Percentiles rank a stretch among this genome's conserved stretches.
phyloP scores from a whole-genome alignment of 2,113 vertebrate genomes.

The Melanocharis versteri region DNA sequence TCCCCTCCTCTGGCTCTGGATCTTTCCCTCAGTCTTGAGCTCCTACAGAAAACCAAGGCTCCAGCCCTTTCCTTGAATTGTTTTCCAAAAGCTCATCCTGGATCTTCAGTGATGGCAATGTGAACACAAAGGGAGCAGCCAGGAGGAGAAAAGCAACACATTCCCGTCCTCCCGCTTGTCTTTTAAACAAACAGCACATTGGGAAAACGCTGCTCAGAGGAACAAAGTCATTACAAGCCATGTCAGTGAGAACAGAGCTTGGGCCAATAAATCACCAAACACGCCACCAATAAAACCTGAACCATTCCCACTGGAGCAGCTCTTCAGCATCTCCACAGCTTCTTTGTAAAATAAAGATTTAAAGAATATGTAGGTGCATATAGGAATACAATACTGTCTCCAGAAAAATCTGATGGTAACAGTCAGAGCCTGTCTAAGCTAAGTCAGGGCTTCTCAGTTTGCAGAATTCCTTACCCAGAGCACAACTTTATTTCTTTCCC shows the following conservation, averaged over 20 bases:
- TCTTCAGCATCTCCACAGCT: background rate
- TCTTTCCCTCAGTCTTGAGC: background rate
- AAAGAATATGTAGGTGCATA: background rate
- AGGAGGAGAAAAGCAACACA: constrained; percentile 4
- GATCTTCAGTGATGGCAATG: background rate
- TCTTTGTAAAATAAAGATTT: background rate
- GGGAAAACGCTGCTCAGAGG: background rate
- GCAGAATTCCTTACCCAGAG: background rate
- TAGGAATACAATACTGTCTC: background rate
- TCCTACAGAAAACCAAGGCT: background rate
- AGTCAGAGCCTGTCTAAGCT: background rate
- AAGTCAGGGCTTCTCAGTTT: background rate
- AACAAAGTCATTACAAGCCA: background rate
- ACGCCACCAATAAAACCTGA: background rate
- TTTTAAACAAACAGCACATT: background rate
- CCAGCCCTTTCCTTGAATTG: background rate
- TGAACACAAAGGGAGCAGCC: background rate
- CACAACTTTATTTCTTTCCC: background rate
- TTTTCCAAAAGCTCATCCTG: background rate
- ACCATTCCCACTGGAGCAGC: background rate
- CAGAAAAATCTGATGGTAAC: background rate
- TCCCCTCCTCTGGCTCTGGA: background rate
- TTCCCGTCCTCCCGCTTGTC: constrained; percentile 6
- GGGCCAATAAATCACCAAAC: background rate
- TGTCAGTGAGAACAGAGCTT: background rate